Evolutionary conservation across 2,113 vertebrate species (phyloP).

Genomic region (Prunella himalayana): DNA sequence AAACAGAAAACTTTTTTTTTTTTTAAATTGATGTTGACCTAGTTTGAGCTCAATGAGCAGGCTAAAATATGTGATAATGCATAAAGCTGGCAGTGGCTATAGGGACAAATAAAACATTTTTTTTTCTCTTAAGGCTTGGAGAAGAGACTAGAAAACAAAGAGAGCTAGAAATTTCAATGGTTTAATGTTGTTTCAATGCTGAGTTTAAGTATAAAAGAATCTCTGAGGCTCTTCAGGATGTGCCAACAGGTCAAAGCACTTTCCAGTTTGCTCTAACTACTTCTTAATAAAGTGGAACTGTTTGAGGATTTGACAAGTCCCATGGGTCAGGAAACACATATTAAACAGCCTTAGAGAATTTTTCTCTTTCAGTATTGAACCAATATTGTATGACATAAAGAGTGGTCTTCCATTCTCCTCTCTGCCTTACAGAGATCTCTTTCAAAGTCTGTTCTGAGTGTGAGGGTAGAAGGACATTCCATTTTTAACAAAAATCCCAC

Average conservation of each 20-base stretch:
- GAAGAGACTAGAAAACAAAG: background rate
- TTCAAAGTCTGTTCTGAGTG: background rate
- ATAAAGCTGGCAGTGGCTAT: background rate
- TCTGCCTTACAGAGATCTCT: background rate
- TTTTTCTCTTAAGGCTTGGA: background rate
- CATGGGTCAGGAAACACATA: constrained; percentile 53
- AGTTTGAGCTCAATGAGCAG: background rate
- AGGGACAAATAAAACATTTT: background rate
- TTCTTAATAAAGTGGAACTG: constrained; percentile 62
- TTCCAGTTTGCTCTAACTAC: constrained; percentile 47
- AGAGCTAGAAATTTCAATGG: background rate
- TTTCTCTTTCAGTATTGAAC: constrained; percentile 7
- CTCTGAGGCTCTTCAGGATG: constrained; percentile 40
- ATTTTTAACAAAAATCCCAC: background rate
- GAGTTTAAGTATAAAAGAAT: constrained; percentile 48
- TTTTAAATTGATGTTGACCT: background rate
- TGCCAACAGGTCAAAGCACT: constrained; percentile 48
- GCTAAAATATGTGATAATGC: background rate
- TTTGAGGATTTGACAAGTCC: constrained; percentile 62
- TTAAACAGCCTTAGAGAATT: constrained; percentile 35
- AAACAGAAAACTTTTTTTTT: background rate
- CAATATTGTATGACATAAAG: constrained; percentile 17
- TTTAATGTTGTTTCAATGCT: background rate
- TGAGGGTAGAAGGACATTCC: background rate
- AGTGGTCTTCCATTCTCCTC: background rate